These are phyloP conservation scores for Zaprionus nigranus DNA, from an alignment of 1,140 invertebrate genomes.

Conservation along the genomic window DNA sequence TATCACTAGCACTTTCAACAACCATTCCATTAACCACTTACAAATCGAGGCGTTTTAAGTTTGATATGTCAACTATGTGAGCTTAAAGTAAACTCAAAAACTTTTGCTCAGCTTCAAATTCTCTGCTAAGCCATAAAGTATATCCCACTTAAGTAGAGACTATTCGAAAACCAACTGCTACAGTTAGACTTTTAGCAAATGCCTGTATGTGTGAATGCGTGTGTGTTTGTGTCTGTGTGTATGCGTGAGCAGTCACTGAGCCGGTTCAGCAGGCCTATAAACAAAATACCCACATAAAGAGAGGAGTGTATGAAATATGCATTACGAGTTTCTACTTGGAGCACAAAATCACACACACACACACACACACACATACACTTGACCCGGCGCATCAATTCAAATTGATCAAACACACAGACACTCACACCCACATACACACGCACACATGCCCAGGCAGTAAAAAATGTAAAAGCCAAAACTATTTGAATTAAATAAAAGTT, in stretches of 20 bases:
- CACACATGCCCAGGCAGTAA: conserved; percentile 27
- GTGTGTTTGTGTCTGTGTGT: neutral
- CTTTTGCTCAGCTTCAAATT: neutral
- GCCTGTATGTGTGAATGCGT: neutral
- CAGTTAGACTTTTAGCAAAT: conserved; percentile 14
- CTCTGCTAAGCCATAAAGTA: conserved; percentile 14
- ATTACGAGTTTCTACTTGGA: conserved; percentile 15
- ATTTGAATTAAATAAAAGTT: conserved; percentile 37
- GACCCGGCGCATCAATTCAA: conserved; percentile 44
- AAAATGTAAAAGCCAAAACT: conserved; percentile 35
- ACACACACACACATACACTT: conserved; percentile 12
- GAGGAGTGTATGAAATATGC: conserved; percentile 56
- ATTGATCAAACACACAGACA: conserved; percentile 44
- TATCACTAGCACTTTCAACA: neutral
- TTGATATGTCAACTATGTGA: neutral
- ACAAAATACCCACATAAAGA: conserved; percentile 51
- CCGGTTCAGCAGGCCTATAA: conserved; percentile 33
- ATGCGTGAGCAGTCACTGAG: conserved; percentile 10
- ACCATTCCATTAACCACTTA: neutral
- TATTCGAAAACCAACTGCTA: conserved; percentile 18
- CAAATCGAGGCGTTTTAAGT: neutral
- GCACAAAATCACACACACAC: conserved; percentile 13
- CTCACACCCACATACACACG: conserved; percentile 7
- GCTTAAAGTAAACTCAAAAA: neutral
- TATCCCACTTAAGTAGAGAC: conserved; percentile 19